Evolutionary conservation across 2,113 vertebrate genomes (phyloP).

Genomic region (Anarrhichthys ocellatus): DNA sequence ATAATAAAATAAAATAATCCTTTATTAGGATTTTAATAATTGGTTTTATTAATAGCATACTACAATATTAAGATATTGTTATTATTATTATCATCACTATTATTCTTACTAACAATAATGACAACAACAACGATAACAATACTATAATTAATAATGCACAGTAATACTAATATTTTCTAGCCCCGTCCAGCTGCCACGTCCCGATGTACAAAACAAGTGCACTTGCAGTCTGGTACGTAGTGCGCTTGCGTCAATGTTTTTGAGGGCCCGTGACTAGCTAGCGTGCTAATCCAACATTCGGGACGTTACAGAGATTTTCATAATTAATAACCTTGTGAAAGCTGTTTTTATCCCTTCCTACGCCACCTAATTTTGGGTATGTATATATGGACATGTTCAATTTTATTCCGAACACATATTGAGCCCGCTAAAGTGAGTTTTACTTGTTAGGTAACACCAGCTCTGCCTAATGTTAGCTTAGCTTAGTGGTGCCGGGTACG

Average conservation of each 20-base stretch:
- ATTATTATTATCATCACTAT: background rate
- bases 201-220: slow-evolving; percentile 48
- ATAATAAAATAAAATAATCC: too few species aligned
- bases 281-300: slow-evolving; percentile 56
- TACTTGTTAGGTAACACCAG: slow-evolving; percentile 17
- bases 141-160: background rate
- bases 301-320: slow-evolving; percentile 33
- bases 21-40: too few species aligned
- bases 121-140: background rate
- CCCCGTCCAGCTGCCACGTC: slow-evolving; percentile 22
- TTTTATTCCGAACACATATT: background rate
- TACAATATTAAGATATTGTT: too few species aligned
- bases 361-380: slow-evolving; percentile 57
- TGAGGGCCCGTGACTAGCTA: slow-evolving; percentile 61
- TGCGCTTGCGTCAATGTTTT: slow-evolving; percentile 59
- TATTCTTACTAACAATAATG: background rate
- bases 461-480: slow-evolving; percentile 35
- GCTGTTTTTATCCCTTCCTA: background rate
- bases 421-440: background rate
- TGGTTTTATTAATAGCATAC: too few species aligned
- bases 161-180: background rate
- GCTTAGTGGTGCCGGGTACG: slow-evolving; percentile 38
- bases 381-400: slow-evolving; percentile 1
- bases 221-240: background rate
- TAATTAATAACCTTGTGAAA: background rate